phyloP scores from a whole-genome alignment of 2,113 vertebrate species.

The Chlorocebus sabaeus region DNA sequence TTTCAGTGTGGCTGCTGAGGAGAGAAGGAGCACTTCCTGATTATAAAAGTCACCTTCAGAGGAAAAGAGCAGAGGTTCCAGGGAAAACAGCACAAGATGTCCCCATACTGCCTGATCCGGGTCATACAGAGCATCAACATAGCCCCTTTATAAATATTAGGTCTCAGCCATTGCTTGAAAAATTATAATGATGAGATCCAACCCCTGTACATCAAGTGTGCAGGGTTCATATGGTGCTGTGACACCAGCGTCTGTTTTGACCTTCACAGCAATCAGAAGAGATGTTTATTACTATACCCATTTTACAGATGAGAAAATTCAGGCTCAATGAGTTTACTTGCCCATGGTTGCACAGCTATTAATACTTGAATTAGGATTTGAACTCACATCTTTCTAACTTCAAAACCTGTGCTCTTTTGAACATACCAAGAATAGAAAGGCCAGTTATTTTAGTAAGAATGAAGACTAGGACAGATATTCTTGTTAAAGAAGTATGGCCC shows the following conservation, averaged over 20 bases:
- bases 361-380: neutral
- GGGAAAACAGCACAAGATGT: neutral
- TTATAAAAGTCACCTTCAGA: neutral
- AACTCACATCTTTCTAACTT: neutral
- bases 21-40: neutral
- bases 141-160: neutral
- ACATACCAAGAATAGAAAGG: neutral
- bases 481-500: neutral
- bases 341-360: neutral
- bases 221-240: neutral
- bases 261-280: neutral
- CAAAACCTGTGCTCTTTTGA: neutral
- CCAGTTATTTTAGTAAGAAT: neutral
- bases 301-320: neutral
- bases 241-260: neutral
- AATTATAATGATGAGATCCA: no score
- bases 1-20: neutral
- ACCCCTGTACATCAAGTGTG: neutral
- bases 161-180: neutral
- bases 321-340: neutral
- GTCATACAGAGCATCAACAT: rapidly evolving
- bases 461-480: neutral
- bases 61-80: neutral
- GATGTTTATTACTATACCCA: neutral
- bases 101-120: neutral